Percentiles rank a stretch among this genome's conserved stretches.
These are phyloP conservation scores for Urophycis tenuis DNA, from an alignment of 2,797 vertebrate species.

Conservation along the genomic window DNA sequence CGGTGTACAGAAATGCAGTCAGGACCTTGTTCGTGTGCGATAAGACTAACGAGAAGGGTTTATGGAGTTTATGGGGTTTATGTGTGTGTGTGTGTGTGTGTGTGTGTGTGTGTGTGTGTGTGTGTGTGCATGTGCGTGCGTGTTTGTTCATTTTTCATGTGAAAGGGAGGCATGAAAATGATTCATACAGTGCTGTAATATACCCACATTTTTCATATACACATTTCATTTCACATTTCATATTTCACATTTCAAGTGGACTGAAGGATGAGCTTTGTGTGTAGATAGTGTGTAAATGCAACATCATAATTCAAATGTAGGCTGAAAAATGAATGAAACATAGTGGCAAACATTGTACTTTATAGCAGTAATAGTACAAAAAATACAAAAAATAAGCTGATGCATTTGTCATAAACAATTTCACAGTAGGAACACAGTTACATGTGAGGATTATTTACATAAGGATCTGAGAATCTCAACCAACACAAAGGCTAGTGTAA, in stretches of 20 bases:
- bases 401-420: slow-evolving; percentile 61
- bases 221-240: too few relatives aligned
- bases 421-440: slow-evolving; percentile 72
- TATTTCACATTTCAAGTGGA: too few relatives aligned
- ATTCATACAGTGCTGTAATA: background rate
- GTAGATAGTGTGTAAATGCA: background rate
- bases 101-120: too few relatives aligned
- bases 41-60: background rate
- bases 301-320: background rate
- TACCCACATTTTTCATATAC: too few relatives aligned
- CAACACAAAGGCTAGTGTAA: background rate
- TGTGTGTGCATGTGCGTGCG: too few relatives aligned
- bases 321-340: slow-evolving; percentile 3
- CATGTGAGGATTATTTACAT: slow-evolving; percentile 62
- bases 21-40: background rate
- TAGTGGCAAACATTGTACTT: slow-evolving; percentile 57
- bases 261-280: background rate
- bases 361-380: slow-evolving; percentile 73
- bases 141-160: background rate
- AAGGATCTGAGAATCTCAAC: slow-evolving; percentile 20
- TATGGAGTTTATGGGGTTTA: too few relatives aligned
- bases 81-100: too few relatives aligned
- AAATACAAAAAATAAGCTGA: slow-evolving; percentile 77
- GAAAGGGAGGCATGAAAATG: too few relatives aligned
- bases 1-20: background rate